Base-by-base conservation (phyloP, 2,797 vertebrate species). In the Synaphobranchus kaupii region DNA sequence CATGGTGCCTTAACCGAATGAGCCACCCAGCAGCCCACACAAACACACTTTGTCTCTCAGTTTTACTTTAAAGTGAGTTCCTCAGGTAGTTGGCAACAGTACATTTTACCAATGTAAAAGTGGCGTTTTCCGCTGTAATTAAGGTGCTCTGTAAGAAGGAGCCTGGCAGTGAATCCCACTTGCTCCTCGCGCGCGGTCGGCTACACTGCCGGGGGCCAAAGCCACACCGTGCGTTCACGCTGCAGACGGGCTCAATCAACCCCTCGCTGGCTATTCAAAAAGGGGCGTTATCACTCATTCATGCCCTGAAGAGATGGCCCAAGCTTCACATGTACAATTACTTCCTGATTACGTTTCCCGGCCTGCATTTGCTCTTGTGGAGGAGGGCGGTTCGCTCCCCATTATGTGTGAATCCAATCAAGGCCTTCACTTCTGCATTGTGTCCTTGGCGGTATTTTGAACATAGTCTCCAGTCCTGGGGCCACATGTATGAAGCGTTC, bases 81-180 rank as follows among this genome's bases (percentile, higher is more conserved):
- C 31, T 28, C 12, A 34, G 34, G 83, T 54, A 39, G 56, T 83
- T 54, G 47, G 47, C 81, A 54, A 47, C n/a, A 22, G 13, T 31
- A 82, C 5, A 39, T 78, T 73, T 66, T 84, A 34, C 66, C 48
- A 78, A 66, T 58, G 12, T 87, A 13, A 71, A 54, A 58, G 48
- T 2, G 39, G 78, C 50, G 3, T 25, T 80, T 0, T 8, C 2
- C 17, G 52, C 39, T 39, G 54, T 84, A 78, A 78, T 80, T 56
- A 80, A 84, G 82, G 66, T 39, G 82, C 66, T 84, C 58, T n/a
- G 48, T 10, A 34, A 34, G n/a, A 66, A 25, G n/a, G 44, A 20
- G 47, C n/a, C 80, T 52, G 22, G 58, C 48, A 63, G 58, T 1
- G 28, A 76, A 4, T 20, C 0, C 22, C 58, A 25, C 4, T 3